phyloP scores from a whole-genome alignment of 2,797 vertebrate genomes.

The Triplophysa bombifrons region DNA sequence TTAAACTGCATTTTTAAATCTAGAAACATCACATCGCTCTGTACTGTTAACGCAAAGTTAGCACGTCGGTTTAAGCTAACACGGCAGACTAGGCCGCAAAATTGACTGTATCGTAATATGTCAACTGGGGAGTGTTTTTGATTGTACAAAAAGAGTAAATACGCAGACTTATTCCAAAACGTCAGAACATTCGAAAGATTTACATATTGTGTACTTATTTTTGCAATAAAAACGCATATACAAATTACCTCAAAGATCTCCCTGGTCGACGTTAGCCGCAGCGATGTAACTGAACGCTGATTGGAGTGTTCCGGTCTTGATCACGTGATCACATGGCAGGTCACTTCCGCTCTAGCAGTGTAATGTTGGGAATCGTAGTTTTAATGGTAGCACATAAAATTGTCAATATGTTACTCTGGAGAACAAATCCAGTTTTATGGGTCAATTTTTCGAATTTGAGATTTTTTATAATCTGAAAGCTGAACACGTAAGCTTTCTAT shows the following conservation, averaged over 20 bases:
- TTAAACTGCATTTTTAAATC: background rate
- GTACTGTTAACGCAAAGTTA: background rate
- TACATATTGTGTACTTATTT: background rate
- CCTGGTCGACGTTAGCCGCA: constrained; percentile 56
- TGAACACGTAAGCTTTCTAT: too few species aligned
- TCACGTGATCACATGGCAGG: background rate
- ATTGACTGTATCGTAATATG: background rate
- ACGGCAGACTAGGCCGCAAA: constrained; percentile 58
- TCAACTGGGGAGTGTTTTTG: background rate
- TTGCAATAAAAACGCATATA: background rate
- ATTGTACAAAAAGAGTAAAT: background rate
- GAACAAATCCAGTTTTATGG: too few species aligned
- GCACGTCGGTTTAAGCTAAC: background rate
- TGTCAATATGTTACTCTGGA: too few species aligned
- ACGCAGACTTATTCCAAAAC: background rate
- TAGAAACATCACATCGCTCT: background rate
- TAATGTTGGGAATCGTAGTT: background rate
- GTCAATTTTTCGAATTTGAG: too few species aligned
- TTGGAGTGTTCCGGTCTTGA: constrained; percentile 41
- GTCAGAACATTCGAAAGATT: background rate
- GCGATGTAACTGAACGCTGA: constrained; percentile 45
- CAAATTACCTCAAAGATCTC: constrained; percentile 61
- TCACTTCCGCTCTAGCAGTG: background rate
- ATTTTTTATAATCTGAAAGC: too few species aligned
- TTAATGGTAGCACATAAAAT: background rate